A percentile compares a stretch with the other conserved stretches of the same genome.
These are phyloP conservation scores for Protobothrops mucrosquamatus DNA, from an alignment of 2,113 vertebrate genomes.

Conservation along the genomic window DNA sequence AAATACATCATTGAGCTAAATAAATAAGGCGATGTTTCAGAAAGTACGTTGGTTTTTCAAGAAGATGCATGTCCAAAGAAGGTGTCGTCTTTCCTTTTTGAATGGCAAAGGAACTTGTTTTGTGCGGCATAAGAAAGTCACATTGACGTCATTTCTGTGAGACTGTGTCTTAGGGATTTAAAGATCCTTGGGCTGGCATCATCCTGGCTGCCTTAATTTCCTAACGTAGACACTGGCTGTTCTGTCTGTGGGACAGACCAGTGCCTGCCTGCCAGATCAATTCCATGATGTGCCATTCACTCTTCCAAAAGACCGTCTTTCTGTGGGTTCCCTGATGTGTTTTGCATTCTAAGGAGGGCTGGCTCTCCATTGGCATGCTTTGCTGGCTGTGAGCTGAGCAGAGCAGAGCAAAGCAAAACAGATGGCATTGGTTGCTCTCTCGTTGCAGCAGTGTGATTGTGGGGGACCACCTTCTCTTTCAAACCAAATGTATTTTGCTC, in stretches of 20 bases:
- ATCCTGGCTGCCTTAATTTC: slow-evolving; percentile 60
- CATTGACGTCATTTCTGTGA: slow-evolving; percentile 15
- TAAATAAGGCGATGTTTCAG: slow-evolving; percentile 6
- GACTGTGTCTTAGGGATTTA: slow-evolving; percentile 48
- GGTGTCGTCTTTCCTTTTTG: slow-evolving; percentile 11
- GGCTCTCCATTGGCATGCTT: neutral
- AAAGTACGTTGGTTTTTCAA: slow-evolving; percentile 35
- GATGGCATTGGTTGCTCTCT: neutral
- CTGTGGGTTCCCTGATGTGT: slow-evolving; percentile 37
- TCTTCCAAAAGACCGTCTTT: slow-evolving; percentile 38
- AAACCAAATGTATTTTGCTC: neutral
- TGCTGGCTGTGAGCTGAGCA: neutral
- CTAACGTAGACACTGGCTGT: slow-evolving; percentile 50
- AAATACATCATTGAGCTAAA: neutral
- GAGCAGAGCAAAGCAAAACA: neutral
- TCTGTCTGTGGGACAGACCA: slow-evolving; percentile 48
- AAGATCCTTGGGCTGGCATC: slow-evolving; percentile 41
- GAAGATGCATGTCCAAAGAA: neutral
- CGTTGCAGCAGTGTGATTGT: neutral
- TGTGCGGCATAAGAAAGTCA: slow-evolving; percentile 16
- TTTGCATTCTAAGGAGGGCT: slow-evolving; percentile 7
- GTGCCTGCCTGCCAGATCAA: slow-evolving; percentile 55
- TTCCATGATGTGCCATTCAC: slow-evolving; percentile 54
- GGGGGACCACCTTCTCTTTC: neutral
- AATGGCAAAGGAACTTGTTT: neutral